These are phyloP conservation scores for Anastrepha obliqua DNA, from an alignment of 1,140 invertebrate species.

Conservation along the genomic window DNA sequence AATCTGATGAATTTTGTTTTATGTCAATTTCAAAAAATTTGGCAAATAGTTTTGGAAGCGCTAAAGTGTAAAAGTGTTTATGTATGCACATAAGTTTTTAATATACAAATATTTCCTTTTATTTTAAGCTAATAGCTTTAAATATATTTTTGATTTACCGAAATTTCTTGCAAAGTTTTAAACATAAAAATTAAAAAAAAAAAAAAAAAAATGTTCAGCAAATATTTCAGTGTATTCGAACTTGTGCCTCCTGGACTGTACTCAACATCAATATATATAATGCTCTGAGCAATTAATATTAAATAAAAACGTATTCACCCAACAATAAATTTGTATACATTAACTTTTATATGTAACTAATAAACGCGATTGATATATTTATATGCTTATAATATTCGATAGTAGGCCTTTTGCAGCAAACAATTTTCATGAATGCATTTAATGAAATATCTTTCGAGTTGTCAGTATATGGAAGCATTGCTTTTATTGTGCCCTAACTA, in stretches of 20 bases:
- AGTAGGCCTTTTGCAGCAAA: too few relatives aligned
- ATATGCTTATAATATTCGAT: too few relatives aligned
- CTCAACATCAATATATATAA: too few relatives aligned
- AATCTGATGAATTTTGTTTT: slow-evolving; percentile 4
- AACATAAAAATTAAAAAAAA: background rate
- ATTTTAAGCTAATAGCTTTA: slow-evolving; percentile 11
- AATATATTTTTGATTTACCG: background rate
- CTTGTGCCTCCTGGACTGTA: background rate
- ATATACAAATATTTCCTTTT: background rate
- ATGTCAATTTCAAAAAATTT: slow-evolving; percentile 27
- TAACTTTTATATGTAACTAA: too few relatives aligned
- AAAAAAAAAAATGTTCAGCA: background rate
- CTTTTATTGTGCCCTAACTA: too few relatives aligned
- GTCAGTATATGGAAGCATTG: too few relatives aligned
- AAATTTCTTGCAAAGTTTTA: background rate
- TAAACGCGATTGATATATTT: too few relatives aligned
- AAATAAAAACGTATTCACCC: background rate
- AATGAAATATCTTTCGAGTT: too few relatives aligned
- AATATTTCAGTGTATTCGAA: background rate
- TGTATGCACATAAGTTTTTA: background rate
- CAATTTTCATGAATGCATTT: too few relatives aligned
- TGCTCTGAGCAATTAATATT: background rate
- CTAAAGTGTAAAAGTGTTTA: slow-evolving; percentile 33
- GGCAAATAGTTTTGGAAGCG: slow-evolving; percentile 55
- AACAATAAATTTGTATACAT: too few relatives aligned